phyloP scores from a whole-genome alignment of 2,113 vertebrate species.

The Craseonycteris thonglongyai region DNA sequence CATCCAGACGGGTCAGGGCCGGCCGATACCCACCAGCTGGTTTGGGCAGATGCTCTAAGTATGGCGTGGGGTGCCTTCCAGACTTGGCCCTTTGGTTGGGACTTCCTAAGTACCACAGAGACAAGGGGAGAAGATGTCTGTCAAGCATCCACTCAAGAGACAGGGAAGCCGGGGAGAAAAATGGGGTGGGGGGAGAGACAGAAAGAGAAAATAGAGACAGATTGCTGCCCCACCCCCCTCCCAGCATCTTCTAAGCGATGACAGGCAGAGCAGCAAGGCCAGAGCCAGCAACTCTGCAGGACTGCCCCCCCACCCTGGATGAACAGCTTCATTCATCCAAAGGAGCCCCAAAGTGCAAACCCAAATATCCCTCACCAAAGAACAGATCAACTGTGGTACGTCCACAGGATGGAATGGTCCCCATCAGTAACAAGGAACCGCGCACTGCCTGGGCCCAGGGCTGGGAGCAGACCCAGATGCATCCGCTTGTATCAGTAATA shows the following conservation, averaged over 20 bases:
- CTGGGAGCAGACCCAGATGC: neutral
- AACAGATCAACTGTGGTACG: neutral
- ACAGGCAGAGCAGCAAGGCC: neutral
- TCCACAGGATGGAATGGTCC: rapidly evolving
- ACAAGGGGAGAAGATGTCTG: neutral
- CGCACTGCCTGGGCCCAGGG: neutral
- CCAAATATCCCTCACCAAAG: neutral
- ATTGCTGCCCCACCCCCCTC: neutral
- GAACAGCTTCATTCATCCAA: no score
- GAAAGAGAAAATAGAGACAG: neutral
- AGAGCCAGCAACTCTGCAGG: neutral
- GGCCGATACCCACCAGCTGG: neutral
- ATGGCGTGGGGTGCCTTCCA: neutral
- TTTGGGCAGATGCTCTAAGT: neutral
- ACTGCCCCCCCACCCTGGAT: neutral
- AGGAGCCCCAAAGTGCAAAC: neutral
- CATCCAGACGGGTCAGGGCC: neutral
- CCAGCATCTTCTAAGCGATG: neutral
- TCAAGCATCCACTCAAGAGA: neutral
- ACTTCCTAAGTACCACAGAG: neutral
- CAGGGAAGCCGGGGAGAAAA: neutral
- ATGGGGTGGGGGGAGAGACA: no score
- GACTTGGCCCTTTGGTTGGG: neutral
- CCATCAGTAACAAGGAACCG: neutral
- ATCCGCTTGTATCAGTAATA: no score